Base-by-base conservation (phyloP, 2,888 invertebrate species). In the Hetaerina titia region DNA sequence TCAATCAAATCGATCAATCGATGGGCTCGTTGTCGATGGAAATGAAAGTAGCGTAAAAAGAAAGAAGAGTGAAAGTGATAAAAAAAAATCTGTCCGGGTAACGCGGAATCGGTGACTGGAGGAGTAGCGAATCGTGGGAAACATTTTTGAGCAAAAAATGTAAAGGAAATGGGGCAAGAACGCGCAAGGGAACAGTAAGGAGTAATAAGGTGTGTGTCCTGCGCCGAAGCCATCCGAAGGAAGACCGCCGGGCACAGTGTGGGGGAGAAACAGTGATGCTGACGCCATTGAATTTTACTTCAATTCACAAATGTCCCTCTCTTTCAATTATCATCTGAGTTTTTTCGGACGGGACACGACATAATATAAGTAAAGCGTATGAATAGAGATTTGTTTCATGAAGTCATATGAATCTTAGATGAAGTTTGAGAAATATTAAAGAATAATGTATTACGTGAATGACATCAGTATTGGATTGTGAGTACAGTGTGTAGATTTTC, bases 51-150 rank as follows among this genome's bases (percentile, higher is more conserved):
- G 81, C 81, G 31, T 81, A 81, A 31, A 31, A 31, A 31, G 13
- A 81, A 81, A 81, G 81, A 81, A 81, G 31, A 81, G 81, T 81
- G 81, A 81, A 81, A 81, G 81, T 81, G 25, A 13, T 81, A 31
- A 15, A 31, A 81, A 81, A 60, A 81, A 81, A 81, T 31, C 25
- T 15, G 81, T 81, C 81, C 31, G n/a, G 81, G 81, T 31, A 81
- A 81, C 81, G 9, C 25, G 31, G 69, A 69, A 69, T 69, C 69
- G 69, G 69, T 69, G 69, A 69, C 69, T 69, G 69, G 69, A 69
- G 31, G 31, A 31, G 81, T 81, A 31, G 81, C 81, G 31, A 81
- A 31, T 81, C 81, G 81, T 81, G 81, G 31, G 81, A 81, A 81
- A 31, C 25, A 31, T 81, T 81, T 81, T 81, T 31, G 31, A 81